Base-by-base conservation (phyloP, 2,113 vertebrate species). In the Tyrannus savana region DNA sequence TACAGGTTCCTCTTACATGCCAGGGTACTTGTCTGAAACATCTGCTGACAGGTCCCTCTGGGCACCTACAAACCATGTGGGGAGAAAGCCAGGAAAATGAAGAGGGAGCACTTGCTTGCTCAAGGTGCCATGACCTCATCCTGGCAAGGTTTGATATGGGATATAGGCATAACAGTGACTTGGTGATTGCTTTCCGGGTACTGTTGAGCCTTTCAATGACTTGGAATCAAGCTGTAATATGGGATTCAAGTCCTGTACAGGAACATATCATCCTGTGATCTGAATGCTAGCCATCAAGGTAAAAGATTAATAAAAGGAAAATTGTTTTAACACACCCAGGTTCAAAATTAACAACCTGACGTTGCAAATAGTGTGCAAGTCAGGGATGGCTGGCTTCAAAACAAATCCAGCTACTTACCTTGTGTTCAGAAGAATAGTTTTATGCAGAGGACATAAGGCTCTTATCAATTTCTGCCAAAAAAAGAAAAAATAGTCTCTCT, bases 121-220 rank as follows among this genome's bases (percentile, higher is more conserved):
- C 31, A 41, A 21, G 6, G 44, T 64, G 35, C 71, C 25, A 10
- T n/a, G 14, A 62, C 23, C 46, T 58, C 19, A 14, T 23, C 31
- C 28, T 66, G 64, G 25, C 39, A 47, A 67, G 31, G 42, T 63
- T 67, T 13, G 1, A 18, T 82, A 16, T 24, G 35, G 74, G 56
- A 42, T 0, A 0, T 22, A 49, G 7, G 25, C 30, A 1, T 28
- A 31, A 24, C 5, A 59, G 27, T 39, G 67, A 19, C 18, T 33
- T 49, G 33, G 16, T 42, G 24, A 15, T 66, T 64, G 53, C 35
- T 80, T 77, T 33, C 31, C 3, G 1, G 7, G 39, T 67, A 35
- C 27, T 55, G 39, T 12, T 1, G 9, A 74, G 47, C 10, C 21
- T 59, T 78, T 53, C 35, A 7, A 3, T 82, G 44, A 25, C 33